Percentiles rank a stretch among this genome's conserved stretches.
phyloP scores from a whole-genome alignment of 2,113 vertebrate genomes.

The Sturnus vulgaris region DNA sequence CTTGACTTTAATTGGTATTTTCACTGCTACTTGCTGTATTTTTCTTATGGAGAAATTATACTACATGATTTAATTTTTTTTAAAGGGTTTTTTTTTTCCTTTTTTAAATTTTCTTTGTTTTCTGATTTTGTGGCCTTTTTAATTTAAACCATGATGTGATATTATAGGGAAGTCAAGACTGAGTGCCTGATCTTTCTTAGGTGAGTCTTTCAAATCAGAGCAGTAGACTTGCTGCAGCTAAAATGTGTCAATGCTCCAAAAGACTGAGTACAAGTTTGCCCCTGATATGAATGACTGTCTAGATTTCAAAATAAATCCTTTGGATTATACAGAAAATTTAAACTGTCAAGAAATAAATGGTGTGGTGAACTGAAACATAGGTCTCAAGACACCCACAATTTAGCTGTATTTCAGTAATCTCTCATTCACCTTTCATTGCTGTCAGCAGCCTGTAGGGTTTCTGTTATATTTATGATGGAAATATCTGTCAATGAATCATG shows the following conservation, averaged over 20 bases:
- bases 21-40: neutral
- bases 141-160: neutral
- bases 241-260: neutral
- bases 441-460: neutral
- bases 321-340: conserved; percentile 4
- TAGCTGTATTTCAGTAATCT: conserved; percentile 26
- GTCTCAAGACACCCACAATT: neutral
- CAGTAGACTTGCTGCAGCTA: neutral
- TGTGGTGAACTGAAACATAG: conserved; percentile 1
- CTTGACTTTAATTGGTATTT: neutral
- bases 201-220: neutral
- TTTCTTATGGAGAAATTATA: neutral
- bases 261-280: neutral
- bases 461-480: neutral
- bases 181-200: neutral
- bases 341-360: conserved; percentile 40
- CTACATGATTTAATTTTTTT: neutral
- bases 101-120: neutral
- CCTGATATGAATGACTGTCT: neutral
- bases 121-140: neutral
- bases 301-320: conserved; percentile 14
- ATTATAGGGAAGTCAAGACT: neutral
- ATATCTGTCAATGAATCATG: neutral
- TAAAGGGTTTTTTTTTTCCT: too few species aligned
- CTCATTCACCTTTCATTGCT: conserved; percentile 3